Base-by-base conservation (phyloP, 2,888 invertebrate species). In the Rosalia funebris region DNA sequence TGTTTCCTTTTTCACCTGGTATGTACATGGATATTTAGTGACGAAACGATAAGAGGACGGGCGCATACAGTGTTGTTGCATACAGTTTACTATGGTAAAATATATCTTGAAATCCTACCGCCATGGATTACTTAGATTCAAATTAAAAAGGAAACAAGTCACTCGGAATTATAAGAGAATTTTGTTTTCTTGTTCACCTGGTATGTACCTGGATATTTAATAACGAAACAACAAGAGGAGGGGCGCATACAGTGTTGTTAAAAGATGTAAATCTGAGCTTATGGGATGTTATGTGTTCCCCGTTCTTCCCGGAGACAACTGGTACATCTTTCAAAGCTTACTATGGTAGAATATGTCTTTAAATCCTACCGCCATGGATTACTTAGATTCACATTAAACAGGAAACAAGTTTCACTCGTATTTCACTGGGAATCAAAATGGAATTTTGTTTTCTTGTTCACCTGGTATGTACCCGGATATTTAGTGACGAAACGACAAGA, bases 221-320 rank as follows among this genome's bases (percentile, higher is more conserved):
- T 11, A 32, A 41, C 53, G 42, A 41, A 53, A 20, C 25, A 39
- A 31, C 50, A 50, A 19, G 20, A 19, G 11, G 50, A 14, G 31
- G 53, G 41, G 39, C 25, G 52, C 39, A 12, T 11, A 50, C 50
- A 14, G 34, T 50, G 53, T 41, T 42, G 53, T 53, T 41, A 53
- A 42, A 52, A 54, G 36, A 54, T 54, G 54, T 54, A 54, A 54
- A 54, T 54, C 44, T 19, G 9, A 2, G 31, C 36, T 54, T 36
- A 34, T 42, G 34, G 34, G 54, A 31, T 44, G 54, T 44, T 11
- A 34, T 54, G 36, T 54, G 36, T 54, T n/a, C n/a, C n/a, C n/a
- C n/a, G n/a, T n/a, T n/a, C n/a, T n/a, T n/a, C n/a, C n/a, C n/a
- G n/a, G n/a, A n/a, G n/a, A n/a, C n/a, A n/a, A n/a, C n/a, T n/a